phyloP scores from a whole-genome alignment of 2,888 invertebrate genomes.

The Eupithecia centaureata region DNA sequence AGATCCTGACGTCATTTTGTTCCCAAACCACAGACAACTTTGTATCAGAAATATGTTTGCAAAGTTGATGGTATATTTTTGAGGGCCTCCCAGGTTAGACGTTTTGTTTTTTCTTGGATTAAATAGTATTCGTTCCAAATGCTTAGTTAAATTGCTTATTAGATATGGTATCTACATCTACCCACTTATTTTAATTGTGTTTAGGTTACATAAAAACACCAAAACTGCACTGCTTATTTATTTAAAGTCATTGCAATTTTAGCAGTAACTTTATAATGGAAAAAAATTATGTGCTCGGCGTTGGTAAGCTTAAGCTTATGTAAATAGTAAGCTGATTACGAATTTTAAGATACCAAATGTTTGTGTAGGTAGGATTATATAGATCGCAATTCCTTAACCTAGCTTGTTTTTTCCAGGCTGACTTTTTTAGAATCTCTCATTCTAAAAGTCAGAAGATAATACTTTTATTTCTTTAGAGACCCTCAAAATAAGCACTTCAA shows the following conservation, averaged over 20 bases:
- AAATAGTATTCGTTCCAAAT: background rate
- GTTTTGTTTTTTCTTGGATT: background rate
- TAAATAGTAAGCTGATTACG: background rate
- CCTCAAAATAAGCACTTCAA: too few relatives aligned
- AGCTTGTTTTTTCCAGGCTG: background rate
- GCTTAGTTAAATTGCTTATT: background rate
- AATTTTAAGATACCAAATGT: background rate
- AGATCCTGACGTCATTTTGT: constrained; percentile 40
- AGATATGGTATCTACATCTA: background rate
- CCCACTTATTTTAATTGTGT: too few relatives aligned
- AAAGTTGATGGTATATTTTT: constrained; percentile 16
- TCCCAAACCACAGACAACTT: constrained; percentile 22
- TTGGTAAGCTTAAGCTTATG: too few relatives aligned
- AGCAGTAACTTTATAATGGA: background rate
- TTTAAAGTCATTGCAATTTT: background rate
- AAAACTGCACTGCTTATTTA: background rate
- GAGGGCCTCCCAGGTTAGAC: constrained; percentile 1
- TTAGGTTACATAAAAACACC: background rate
- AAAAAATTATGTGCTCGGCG: background rate
- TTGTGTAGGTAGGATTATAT: background rate
- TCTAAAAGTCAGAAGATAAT: too few relatives aligned
- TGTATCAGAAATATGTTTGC: constrained; percentile 15
- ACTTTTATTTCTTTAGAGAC: too few relatives aligned
- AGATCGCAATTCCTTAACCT: background rate
- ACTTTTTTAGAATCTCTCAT: too few relatives aligned